Evolutionary conservation across 2,797 vertebrate genomes (phyloP), one percentile per base, ranked within the genome.

Genomic region (Schizopygopsis pylzovi): DNA sequence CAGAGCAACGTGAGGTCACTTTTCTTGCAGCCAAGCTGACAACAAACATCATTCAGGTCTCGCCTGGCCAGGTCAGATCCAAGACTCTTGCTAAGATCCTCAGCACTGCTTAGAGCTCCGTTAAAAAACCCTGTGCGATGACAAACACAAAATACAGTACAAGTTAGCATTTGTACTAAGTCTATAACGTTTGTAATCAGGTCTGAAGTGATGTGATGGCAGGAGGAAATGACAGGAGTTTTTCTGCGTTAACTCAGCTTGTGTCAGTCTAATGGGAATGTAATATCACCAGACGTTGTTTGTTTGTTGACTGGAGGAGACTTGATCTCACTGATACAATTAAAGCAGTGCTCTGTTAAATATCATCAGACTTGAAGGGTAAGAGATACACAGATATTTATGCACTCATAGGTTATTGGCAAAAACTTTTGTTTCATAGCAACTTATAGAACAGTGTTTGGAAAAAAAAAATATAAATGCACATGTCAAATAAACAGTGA

Each of bases 1-100:
- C 96, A 96, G 85, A 96, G 92, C 83, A 90, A 91, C 43, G 93
- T 87, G 49, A 96, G 94, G 91, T 96, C 95, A 6, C 92, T 96
- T 92, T 96, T 96, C 87, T 92, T 90, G 90, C 96, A 96, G 92
- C 95, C 96, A 90, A 93, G 89, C 90, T 94, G 91, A 91, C 95
- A 96, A 91, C 96, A 96, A 84, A 93, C 75, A 0, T 81, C 92
- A 71, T 93, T 94, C 91, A 96, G 89, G 87, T 96, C 94, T 85
- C 95, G 92, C 71, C 91, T 91, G 89, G 77, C 85, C 72, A 93
- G 5, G 25, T 90, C 86, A 0, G 85, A 89, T 67, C 72, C 85
- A 0, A 73, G 63, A 28, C 22, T 87, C 83, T 83, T 87, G 65
- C 45, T 86, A 28, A 91, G 78, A 43, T 52, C 90, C 89, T 95